Percentiles rank a stretch among this genome's conserved stretches.
phyloP scores from a whole-genome alignment of 2,113 vertebrate species.

The Telmatochromis sp. region DNA sequence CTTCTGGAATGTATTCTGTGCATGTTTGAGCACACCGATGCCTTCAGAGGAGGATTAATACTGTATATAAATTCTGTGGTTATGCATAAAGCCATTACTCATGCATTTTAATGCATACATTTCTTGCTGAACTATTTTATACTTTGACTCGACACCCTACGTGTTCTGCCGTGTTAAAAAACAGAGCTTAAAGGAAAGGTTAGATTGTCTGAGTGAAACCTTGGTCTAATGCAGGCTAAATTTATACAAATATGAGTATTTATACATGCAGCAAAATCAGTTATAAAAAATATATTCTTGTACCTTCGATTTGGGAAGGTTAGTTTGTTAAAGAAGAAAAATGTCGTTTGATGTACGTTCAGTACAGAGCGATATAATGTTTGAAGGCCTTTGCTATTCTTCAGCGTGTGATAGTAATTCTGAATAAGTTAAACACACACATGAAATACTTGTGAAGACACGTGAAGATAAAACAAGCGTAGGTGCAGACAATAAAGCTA shows the following conservation, averaged over 20 bases:
- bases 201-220: not conserved
- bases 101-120: slow-evolving; percentile 11
- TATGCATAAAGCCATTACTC: not conserved
- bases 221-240: not conserved
- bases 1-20: not conserved
- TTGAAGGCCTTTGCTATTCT: not conserved
- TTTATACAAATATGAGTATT: not conserved
- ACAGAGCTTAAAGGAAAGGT: not conserved
- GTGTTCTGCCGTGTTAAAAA: not conserved
- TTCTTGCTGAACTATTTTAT: not conserved
- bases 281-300: not conserved
- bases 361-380: not conserved
- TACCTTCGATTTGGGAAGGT: not conserved
- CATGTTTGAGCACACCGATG: not conserved
- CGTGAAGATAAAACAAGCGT: not conserved
- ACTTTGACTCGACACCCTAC: not conserved
- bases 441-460: not conserved
- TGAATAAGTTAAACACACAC: not conserved
- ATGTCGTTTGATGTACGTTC: not conserved
- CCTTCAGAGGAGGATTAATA: not conserved
- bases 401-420: not conserved
- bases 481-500: not conserved
- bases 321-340: not conserved
- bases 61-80: not conserved
- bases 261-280: not conserved